Evolutionary conservation across 2,797 vertebrate species (phyloP), one percentile per base, ranked within the genome.

Genomic region (Notolabrus celidotus): DNA sequence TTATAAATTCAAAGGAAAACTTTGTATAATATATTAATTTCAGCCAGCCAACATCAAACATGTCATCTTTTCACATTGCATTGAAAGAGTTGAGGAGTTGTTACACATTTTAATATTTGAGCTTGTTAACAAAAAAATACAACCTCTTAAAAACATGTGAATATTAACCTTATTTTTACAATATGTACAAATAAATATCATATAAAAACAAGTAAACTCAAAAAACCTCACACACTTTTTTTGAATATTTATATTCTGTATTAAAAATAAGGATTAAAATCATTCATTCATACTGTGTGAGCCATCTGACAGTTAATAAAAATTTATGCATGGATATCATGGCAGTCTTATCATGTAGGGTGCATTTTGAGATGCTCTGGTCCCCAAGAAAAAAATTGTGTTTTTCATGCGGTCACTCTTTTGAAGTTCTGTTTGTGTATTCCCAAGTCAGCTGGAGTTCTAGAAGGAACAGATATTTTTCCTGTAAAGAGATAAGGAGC

Each of bases 141-240:
- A 82, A 74, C 23, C 19, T 53, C 7, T 50, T 76, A 2, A 64
- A 77, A 56, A 77, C 73, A 89, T 84, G 62, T 84, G 2, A 69
- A 83, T 84, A 88, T 91, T 85, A 83, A 92, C 90, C 93, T 31
- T 71, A 11, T 36, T 4, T 73, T 74, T 76, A 89, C 74, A 82
- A 42, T 67, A 89, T 88, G 59, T 89, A 90, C 82, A 94, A 88
- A 92, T 91, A 93, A 89, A 91, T 92, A 91, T 68, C 80, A 22
- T 62, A 51, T 5, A 76, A 58, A 38, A 59, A 65, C 29, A 84
- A 74, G 27, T 74, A 74, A 92, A 89, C n/a, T 72, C 75, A 83
- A 74, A 84, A 71, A 59, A 20, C 66, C 49, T 84, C 67, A 71
- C 46, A 77, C 71, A 86, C 22, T 75, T 85, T 78, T 61, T 31